A percentile compares a stretch with the other conserved stretches of the same genome.
Conservation (phyloP, 2,888 invertebrate species). For the Hyalella azteca region DNA sequence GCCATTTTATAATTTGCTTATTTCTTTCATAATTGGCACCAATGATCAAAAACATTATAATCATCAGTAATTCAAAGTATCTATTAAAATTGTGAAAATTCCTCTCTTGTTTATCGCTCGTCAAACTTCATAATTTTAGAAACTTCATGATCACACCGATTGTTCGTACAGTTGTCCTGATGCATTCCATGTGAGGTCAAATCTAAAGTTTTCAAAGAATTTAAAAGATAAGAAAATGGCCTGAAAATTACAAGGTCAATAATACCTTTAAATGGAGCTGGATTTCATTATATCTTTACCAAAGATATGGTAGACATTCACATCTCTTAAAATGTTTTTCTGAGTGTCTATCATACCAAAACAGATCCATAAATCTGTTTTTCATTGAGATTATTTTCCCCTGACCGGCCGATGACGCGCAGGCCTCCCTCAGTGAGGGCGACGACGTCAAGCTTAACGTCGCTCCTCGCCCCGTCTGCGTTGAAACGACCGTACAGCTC, state of each 20-base stretch:
- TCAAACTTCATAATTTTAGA: neutral
- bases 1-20: too few relatives aligned
- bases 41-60: too few relatives aligned
- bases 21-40: too few relatives aligned
- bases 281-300: neutral
- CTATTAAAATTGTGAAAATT: too few relatives aligned
- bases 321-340: too few relatives aligned
- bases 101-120: too few relatives aligned
- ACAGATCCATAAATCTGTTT: neutral
- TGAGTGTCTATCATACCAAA: too few relatives aligned
- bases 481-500: conserved; percentile 63
- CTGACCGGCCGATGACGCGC: conserved; percentile 46
- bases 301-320: too few relatives aligned
- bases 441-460: conserved; percentile 64
- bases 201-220: too few relatives aligned
- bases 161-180: neutral
- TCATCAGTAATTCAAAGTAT: too few relatives aligned
- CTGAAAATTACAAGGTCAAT: neutral
- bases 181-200: too few relatives aligned
- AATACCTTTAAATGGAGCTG: neutral
- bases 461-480: conserved; percentile 63
- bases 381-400: neutral
- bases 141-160: neutral
- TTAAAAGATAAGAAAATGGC: too few relatives aligned
- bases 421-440: conserved; percentile 62